phyloP scores from a whole-genome alignment of 2,113 vertebrate genomes.

The Terrapene triunguis region DNA sequence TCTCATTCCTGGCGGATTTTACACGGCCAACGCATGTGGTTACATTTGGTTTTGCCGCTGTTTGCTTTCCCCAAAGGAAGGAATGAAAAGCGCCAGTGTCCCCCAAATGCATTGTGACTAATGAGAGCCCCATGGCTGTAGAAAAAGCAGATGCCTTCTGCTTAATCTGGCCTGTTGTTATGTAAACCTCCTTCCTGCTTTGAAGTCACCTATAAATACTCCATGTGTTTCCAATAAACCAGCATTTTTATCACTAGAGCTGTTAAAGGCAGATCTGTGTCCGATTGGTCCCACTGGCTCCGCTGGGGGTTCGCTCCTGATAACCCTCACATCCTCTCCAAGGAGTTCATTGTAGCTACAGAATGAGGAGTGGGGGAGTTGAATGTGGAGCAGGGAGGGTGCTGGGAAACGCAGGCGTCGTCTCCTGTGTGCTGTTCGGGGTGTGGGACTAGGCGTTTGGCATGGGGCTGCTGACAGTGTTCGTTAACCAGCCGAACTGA shows the following conservation, averaged over 20 bases:
- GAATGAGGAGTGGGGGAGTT: not conserved
- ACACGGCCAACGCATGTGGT: constrained; percentile 33
- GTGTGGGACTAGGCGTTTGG: not conserved
- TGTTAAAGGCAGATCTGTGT: constrained; percentile 56
- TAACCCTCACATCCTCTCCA: not conserved
- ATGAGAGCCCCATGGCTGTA: constrained; percentile 40
- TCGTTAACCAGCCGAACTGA: not conserved
- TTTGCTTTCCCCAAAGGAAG: constrained; percentile 26
- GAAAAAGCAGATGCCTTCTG: constrained; percentile 71
- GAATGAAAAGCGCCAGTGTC: constrained; percentile 43
- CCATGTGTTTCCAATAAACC: constrained; percentile 77
- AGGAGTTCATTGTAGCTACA: not conserved
- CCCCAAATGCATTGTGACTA: constrained; percentile 35
- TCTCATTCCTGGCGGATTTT: constrained; percentile 52
- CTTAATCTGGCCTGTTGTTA: constrained; percentile 67
- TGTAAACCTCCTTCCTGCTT: constrained; percentile 67
- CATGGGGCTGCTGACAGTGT: not conserved
- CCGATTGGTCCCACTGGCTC: constrained; percentile 22
- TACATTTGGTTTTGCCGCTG: constrained; percentile 55
- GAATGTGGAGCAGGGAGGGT: not conserved
- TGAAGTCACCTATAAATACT: constrained; percentile 70
- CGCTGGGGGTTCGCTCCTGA: not conserved
- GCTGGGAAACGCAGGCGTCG: not conserved
- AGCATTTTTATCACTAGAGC: constrained; percentile 50
- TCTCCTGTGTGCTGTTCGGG: not conserved